Percentiles rank a stretch among this genome's conserved stretches.
phyloP scores from a whole-genome alignment of 1,140 invertebrate genomes.

The Caerostris extrusa region DNA sequence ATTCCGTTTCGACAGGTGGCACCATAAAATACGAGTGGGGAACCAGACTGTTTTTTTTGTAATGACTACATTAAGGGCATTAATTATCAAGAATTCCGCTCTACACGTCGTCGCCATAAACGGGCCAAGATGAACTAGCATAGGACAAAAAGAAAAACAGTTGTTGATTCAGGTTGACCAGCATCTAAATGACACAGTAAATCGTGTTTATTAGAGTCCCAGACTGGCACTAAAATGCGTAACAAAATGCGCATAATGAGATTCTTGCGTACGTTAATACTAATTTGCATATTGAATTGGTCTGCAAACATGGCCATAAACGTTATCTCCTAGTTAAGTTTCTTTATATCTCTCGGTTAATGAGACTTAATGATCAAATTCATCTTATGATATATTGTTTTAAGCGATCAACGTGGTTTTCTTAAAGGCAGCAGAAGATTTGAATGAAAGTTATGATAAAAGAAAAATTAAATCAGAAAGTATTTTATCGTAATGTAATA shows the following conservation, averaged over 20 bases:
- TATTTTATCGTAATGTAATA: too few species aligned
- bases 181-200: background rate
- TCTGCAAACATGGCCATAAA: background rate
- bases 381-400: too few species aligned
- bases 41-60: conserved; percentile 18
- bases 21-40: background rate
- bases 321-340: background rate
- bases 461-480: too few species aligned
- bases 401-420: too few species aligned
- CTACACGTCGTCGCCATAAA: conserved; percentile 19
- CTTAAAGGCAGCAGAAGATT: too few species aligned
- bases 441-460: too few species aligned
- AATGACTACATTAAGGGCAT: conserved; percentile 4
- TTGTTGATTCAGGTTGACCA: background rate
- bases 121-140: background rate
- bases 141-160: background rate
- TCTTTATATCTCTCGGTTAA: background rate
- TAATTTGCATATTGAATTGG: conserved; percentile 18
- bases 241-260: background rate
- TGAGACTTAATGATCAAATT: background rate
- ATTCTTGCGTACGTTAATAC: background rate
- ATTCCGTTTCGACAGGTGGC: background rate
- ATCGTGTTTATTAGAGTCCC: background rate
- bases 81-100: conserved; percentile 14
- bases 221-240: background rate